Evolutionary conservation across 2,888 invertebrate species (phyloP).

Genomic region (Callosobruchus maculatus): DNA sequence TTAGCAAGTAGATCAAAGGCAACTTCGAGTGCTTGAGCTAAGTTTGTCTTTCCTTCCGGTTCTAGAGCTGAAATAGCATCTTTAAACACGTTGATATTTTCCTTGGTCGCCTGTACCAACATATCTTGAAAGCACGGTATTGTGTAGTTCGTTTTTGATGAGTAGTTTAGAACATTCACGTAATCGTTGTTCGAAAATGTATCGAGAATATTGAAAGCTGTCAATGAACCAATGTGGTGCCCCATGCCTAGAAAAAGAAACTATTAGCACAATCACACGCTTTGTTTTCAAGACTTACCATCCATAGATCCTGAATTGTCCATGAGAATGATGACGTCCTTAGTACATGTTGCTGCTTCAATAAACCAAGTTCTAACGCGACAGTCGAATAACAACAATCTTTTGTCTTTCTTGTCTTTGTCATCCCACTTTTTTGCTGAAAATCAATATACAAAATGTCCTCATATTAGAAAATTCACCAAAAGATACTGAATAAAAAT

Average conservation of each 20-base stretch:
- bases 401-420: slow-evolving; percentile 43
- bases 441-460: background rate
- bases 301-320: slow-evolving; percentile 97
- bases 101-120: slow-evolving; percentile 84
- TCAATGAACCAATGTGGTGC: slow-evolving; percentile 75
- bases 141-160: slow-evolving; percentile 65
- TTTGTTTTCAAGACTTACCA: slow-evolving; percentile 50
- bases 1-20: slow-evolving; percentile 79
- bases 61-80: slow-evolving; percentile 63
- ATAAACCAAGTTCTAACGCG: slow-evolving; percentile 93
- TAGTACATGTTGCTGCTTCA: slow-evolving; percentile 95
- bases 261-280: background rate
- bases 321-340: slow-evolving; percentile 92
- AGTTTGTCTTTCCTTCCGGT: slow-evolving; percentile 78
- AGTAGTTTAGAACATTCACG: slow-evolving; percentile 86
- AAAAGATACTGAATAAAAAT: no score
- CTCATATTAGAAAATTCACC: no score
- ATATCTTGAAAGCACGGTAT: slow-evolving; percentile 81
- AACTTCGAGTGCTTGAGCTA: slow-evolving; percentile 73
- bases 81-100: slow-evolving; percentile 75
- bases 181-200: slow-evolving; percentile 98
- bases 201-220: slow-evolving; percentile 83
- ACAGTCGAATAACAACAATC: slow-evolving; percentile 75
- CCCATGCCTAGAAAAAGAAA: slow-evolving; percentile 37
- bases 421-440: slow-evolving; percentile 42